phyloP scores from a whole-genome alignment of 2,113 vertebrate species.

The Miniopterus natalensis region DNA sequence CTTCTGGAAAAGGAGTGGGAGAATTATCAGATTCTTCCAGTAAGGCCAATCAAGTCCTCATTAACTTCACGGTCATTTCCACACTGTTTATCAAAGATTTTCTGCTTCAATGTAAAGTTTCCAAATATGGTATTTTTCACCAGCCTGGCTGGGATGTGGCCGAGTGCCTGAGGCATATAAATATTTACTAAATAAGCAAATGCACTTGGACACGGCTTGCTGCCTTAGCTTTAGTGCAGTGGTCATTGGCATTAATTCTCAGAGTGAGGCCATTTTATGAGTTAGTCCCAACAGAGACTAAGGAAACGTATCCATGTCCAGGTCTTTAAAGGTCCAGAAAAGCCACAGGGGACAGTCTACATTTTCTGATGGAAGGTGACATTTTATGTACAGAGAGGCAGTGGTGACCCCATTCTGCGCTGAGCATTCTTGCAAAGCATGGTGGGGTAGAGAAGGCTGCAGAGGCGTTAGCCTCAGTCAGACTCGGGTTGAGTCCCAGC shows the following conservation, averaged over 20 bases:
- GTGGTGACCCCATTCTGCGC: not conserved
- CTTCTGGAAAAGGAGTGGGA: not conserved
- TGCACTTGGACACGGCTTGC: not conserved
- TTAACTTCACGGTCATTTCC: conserved; percentile 21
- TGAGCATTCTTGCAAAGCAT: not conserved
- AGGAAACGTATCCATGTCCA: not conserved
- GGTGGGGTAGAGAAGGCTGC: not conserved
- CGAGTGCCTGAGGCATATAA: not conserved
- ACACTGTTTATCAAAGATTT: conserved; percentile 30
- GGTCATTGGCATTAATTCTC: not conserved
- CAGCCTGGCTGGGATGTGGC: not conserved
- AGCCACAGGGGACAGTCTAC: not conserved
- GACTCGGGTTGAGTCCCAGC: not conserved
- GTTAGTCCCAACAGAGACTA: not conserved
- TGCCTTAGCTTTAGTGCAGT: not conserved
- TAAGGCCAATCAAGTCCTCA: not conserved
- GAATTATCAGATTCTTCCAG: not conserved
- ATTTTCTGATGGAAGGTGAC: not conserved
- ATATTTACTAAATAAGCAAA: conserved; percentile 50
- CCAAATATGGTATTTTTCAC: not conserved
- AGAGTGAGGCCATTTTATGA: not conserved
- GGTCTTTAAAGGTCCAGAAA: not conserved
- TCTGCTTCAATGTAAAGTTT: not conserved
- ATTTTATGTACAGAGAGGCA: not conserved
- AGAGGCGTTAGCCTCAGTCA: rapidly evolving